Evolutionary conservation across 92 coral and sea anemone genomes (phyloP), one percentile per base, ranked within the genome.

Genomic region (Muricea muricata): DNA sequence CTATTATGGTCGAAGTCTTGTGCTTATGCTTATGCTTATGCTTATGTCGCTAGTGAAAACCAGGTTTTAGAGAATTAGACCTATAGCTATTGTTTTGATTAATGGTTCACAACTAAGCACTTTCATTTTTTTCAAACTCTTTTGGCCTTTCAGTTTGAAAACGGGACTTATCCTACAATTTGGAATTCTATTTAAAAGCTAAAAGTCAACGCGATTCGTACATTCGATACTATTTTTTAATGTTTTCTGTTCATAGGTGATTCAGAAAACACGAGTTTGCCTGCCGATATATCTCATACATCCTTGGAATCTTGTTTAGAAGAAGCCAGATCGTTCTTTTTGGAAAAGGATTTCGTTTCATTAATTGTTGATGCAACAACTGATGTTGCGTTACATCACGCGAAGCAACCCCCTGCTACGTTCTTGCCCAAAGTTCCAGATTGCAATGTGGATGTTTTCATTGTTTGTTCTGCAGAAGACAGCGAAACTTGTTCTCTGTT

Each of bases 301-400:
- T 18, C 61, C 11, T 48, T 74, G 32, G 29, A 28, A 18, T 23
- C 63, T 18, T 32, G 47, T 46, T 48, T 74, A 48, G 80, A 74
- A 29, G 80, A 74, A 45, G n/a, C 63, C 12, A 21, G 80, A 45
- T 74, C 80, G 18, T 56, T 74, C 80, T 56, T 74, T 24, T 74
- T 74, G 45, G 78, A 72, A 72, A n/a, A 32, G n/a, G 58, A 48
- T 74, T 74, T 74, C 47, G 18, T 32, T 8, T 74, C 80, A 1
- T 24, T 74, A 39, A 35, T 74, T 74, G 63, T 74, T 29, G 58
- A 48, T 48, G 10, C 56, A 48, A 17, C 61, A 10, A 4, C 13
- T 12, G 56, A 34, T 2, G 54, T 21, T 46, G 37, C 18, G 45
- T 21, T 7, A 41, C n/a, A n/a, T n/a, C 17, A 33, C 3, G 14